Evolutionary conservation across 2,797 vertebrate genomes (phyloP), one percentile per base, ranked within the genome.

Genomic region (Acomys russatus): DNA sequence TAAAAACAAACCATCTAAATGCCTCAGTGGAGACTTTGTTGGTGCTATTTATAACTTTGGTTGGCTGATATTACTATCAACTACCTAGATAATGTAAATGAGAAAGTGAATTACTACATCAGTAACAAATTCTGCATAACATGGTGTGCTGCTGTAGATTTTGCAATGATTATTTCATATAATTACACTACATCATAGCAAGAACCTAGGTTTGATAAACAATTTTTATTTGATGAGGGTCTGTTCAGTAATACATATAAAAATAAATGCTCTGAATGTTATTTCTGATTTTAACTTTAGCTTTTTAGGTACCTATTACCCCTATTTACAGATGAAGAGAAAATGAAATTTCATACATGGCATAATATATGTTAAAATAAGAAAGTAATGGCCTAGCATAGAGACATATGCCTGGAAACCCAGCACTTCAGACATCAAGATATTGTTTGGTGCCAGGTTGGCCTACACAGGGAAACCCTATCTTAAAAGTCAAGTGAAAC

Each of bases 311-410:
- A 89, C 83, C 70, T 89, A 73, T 94, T 87, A 38, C 4, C 51
- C 56, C 18, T 59, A 77, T 89, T 96, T 96, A 91, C 66, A 93
- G n/a, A 22, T 86, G 18, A 95, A 63, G 38, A 88, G 54, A 96
- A 78, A 56, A 70, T 97, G 71, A 93, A 90, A 95, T 94, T 96
- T 30, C 91, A 25, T 82, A 73, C 14, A 73, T 90, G 9, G 28
- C 87, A 70, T 23, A 68, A 15, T 93, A 71, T 33, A 84, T 91
- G 71, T 92, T 93, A 95, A 95, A 96, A 35, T 25, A 96, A 89
- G 87, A 89, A 92, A 92, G 38, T 28, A 78, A 30, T 54, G 49
- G 22, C 9, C 64, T 28, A 30, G 82, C 17, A 15, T 84, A 15
- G 30, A 22, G 64, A 28, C 66, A 11, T 18, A 88, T 59, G 35